Evolutionary conservation across 2,113 vertebrate genomes (phyloP).

Genomic region (Athene noctua): DNA sequence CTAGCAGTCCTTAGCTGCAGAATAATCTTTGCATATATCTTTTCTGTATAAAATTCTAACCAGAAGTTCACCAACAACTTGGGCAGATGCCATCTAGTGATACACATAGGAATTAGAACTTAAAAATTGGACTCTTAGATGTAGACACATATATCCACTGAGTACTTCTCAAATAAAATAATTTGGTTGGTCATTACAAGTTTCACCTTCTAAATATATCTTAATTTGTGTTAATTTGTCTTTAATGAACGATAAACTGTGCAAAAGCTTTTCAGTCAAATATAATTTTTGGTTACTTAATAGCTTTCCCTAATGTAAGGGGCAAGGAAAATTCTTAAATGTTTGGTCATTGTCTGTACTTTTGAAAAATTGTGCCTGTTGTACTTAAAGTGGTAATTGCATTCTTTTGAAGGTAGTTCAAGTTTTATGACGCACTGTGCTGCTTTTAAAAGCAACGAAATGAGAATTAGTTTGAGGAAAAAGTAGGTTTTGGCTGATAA

Average conservation of each 20-base stretch:
- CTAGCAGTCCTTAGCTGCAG: not conserved
- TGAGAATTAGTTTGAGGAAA: not conserved
- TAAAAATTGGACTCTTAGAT: not conserved
- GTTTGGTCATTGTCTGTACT: not conserved
- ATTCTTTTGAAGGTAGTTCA: not conserved
- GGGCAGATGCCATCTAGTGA: not conserved
- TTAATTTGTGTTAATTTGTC: not conserved
- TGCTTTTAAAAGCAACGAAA: not conserved
- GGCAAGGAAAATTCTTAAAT: not conserved
- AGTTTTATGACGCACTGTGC: not conserved
- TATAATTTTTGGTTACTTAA: not conserved
- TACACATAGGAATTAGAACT: not conserved
- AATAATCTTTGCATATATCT: not conserved
- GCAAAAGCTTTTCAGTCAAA: not conserved
- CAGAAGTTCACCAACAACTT: not conserved
- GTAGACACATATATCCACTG: too few species aligned
- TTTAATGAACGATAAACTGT: not conserved
- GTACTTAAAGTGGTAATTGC: not conserved
- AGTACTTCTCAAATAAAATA: not conserved
- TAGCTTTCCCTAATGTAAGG: not conserved
- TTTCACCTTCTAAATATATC: too few species aligned
- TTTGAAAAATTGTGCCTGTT: not conserved
- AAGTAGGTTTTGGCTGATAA: not conserved
- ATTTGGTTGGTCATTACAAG: too few species aligned
- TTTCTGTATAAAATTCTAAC: not conserved